A percentile compares a stretch with the other conserved stretches of the same genome.
Conservation (phyloP, 2,113 vertebrate species). For the Pan troglodytes region NHGRI_mPanTro3-v2.1_pri NC_072402.2:161794001-161794500, state of each 20-base stretch:
- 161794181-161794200: background rate
- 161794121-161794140: background rate
- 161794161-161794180: fast-evolving
- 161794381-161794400: background rate
- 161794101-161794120: background rate
- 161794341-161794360: background rate
- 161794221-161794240: background rate
- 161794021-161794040: background rate
- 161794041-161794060: background rate
- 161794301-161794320: constrained; percentile 1
- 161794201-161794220: background rate
- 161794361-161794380: background rate
- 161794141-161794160: background rate
- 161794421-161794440: background rate
- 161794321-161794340: background rate
- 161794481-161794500: background rate
- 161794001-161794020: background rate
- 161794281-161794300: background rate
- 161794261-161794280: background rate
- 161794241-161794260: background rate
- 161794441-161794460: background rate
- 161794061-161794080: background rate
- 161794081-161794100: background rate
- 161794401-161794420: background rate
- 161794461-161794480: background rate